These are phyloP conservation scores for Dryadula phaetusa DNA, from an alignment of 2,888 invertebrate species.

Conservation along the genomic window DNA sequence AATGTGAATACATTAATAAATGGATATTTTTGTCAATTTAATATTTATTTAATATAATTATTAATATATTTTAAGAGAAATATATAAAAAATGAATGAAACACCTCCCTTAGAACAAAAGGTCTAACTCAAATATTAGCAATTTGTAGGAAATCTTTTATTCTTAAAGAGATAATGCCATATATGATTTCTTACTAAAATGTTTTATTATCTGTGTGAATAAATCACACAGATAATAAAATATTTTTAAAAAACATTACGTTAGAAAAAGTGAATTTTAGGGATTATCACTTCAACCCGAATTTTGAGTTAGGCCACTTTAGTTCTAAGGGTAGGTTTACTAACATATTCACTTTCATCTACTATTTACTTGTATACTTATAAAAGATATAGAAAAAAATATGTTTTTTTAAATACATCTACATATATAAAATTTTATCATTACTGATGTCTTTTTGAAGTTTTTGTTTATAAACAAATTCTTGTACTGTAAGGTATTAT, in stretches of 20 bases:
- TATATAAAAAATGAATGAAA: no score
- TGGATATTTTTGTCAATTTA: not conserved
- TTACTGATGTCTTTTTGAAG: not conserved
- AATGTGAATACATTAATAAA: not conserved
- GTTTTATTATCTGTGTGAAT: no score
- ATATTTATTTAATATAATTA: not conserved
- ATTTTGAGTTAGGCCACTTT: not conserved
- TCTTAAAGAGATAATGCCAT: no score
- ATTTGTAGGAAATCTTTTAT: no score
- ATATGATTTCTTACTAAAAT: no score
- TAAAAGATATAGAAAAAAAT: not conserved
- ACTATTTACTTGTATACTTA: constrained; percentile 2
- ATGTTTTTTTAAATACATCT: not conserved
- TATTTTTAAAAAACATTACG: no score
- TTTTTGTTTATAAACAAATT: not conserved
- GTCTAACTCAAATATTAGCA: no score
- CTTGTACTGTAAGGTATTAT: constrained; percentile 23
- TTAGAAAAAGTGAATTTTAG: no score
- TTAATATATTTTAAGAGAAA: not conserved
- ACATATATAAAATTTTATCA: no score
- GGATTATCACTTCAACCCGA: no score
- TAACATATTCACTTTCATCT: not conserved
- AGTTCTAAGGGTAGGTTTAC: not conserved
- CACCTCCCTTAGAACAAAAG: no score
- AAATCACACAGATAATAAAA: no score